Evolutionary conservation across 1,140 invertebrate genomes (phyloP).

Genomic region (Saccostrea cuccullata): DNA sequence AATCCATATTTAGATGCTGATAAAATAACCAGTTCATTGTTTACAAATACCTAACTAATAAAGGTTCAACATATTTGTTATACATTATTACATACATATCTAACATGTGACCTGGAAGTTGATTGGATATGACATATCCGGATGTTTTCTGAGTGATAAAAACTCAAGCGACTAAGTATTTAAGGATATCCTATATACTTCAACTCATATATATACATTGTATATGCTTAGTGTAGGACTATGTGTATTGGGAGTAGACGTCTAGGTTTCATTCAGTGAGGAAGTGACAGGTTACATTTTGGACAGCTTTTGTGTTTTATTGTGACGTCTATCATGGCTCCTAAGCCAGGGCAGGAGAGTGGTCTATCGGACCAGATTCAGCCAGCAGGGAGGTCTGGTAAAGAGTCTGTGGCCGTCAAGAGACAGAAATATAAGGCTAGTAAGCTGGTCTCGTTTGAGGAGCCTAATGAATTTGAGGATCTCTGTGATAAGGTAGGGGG

Average conservation of each 20-base stretch:
- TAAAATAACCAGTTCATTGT: background rate
- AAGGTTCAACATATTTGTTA: too few relatives aligned
- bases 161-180: background rate
- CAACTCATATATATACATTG: background rate
- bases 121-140: conserved; percentile 19
- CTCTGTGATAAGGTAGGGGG: conserved; percentile 28
- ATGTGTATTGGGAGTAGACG: background rate
- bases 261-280: background rate
- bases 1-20: background rate
- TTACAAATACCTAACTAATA: background rate
- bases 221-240: background rate
- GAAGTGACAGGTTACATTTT: background rate
- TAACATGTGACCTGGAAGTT: conserved; percentile 1
- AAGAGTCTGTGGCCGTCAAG: background rate
- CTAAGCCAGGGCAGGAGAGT: background rate
- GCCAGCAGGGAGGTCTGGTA: background rate
- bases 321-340: background rate
- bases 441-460: conserved; percentile 38
- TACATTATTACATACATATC: background rate
- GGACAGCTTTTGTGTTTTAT: background rate
- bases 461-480: conserved; percentile 33
- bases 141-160: background rate
- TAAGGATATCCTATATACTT: background rate
- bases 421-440: background rate
- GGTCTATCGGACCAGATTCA: background rate